A percentile compares a stretch with the other conserved stretches of the same genome.
phyloP scores from a whole-genome alignment of 2,888 invertebrate species.

The Strigamia maritima region DNA sequence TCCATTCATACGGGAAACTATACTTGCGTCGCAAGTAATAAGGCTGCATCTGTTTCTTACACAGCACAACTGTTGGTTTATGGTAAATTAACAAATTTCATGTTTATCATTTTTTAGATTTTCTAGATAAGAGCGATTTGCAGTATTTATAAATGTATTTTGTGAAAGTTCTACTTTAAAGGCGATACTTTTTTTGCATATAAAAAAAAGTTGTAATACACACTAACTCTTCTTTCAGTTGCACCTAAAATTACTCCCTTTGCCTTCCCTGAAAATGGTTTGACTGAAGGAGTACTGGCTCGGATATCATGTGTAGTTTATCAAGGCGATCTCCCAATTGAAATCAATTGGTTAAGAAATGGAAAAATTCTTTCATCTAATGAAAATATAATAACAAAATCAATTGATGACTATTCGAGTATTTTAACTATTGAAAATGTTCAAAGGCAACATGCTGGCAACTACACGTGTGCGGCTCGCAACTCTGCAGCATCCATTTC shows the following conservation, averaged over 20 bases:
- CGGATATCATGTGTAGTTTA: slow-evolving; percentile 54
- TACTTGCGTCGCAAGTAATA: slow-evolving; percentile 47
- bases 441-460: slow-evolving; percentile 26
- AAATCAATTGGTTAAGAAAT: slow-evolving; percentile 56
- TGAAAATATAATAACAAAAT: background rate
- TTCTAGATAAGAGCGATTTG: background rate
- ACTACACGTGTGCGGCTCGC: slow-evolving; percentile 24
- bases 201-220: background rate
- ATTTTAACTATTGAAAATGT: slow-evolving; percentile 37
- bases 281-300: slow-evolving; percentile 57
- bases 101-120: background rate
- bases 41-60: slow-evolving; percentile 45
- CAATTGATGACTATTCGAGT: slow-evolving; percentile 36
- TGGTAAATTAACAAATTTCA: slow-evolving; percentile 43
- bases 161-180: background rate
- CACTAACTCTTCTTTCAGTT: slow-evolving; percentile 11
- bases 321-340: slow-evolving; percentile 49
- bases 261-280: slow-evolving; percentile 56
- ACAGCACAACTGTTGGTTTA: slow-evolving; percentile 45
- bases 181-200: background rate
- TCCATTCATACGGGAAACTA: slow-evolving; percentile 47
- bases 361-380: slow-evolving; percentile 44
- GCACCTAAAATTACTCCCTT: slow-evolving; percentile 50
- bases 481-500: slow-evolving; percentile 34
- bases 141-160: background rate